Evolutionary conservation across 2,888 invertebrate genomes (phyloP).

Genomic region (Seladonia tumulorum): DNA sequence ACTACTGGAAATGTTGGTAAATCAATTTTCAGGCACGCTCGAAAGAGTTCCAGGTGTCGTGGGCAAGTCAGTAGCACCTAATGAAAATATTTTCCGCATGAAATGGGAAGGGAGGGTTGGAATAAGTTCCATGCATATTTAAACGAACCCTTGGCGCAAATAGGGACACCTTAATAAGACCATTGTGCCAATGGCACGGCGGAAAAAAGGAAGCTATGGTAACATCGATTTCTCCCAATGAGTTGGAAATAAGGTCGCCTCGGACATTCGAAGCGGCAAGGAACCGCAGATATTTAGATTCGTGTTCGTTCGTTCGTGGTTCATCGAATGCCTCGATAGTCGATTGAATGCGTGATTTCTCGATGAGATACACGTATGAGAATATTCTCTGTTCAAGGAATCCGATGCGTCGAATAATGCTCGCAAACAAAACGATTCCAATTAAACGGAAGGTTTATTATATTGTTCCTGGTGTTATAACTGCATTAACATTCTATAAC

Average conservation of each 20-base stretch:
- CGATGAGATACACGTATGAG: not conserved
- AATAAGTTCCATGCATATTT: constrained; percentile 33
- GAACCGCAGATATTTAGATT: constrained; percentile 47
- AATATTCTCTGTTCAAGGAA: not conserved
- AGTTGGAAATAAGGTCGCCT: constrained; percentile 53
- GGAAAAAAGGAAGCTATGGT: constrained; percentile 27
- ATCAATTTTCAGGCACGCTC: not conserved
- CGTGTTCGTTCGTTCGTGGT: not conserved
- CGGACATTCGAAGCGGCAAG: constrained; percentile 37
- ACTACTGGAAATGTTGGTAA: not conserved
- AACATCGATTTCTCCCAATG: constrained; percentile 45
- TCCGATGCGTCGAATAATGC: not conserved
- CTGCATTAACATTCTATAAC: not conserved
- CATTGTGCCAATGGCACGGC: constrained; percentile 30
- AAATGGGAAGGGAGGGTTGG: not conserved
- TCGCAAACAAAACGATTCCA: not conserved
- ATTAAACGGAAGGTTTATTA: not conserved
- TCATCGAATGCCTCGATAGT: not conserved
- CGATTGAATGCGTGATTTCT: not conserved
- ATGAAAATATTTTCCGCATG: constrained; percentile 1
- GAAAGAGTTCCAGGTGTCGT: not conserved
- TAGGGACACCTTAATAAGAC: constrained; percentile 36
- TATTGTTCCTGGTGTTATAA: not conserved
- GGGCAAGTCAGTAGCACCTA: not conserved
- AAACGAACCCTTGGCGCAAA: constrained; percentile 17